Evolutionary conservation across 1,140 invertebrate genomes (phyloP), one percentile per base, ranked within the genome.

Genomic region (Solenopsis invicta): DNA sequence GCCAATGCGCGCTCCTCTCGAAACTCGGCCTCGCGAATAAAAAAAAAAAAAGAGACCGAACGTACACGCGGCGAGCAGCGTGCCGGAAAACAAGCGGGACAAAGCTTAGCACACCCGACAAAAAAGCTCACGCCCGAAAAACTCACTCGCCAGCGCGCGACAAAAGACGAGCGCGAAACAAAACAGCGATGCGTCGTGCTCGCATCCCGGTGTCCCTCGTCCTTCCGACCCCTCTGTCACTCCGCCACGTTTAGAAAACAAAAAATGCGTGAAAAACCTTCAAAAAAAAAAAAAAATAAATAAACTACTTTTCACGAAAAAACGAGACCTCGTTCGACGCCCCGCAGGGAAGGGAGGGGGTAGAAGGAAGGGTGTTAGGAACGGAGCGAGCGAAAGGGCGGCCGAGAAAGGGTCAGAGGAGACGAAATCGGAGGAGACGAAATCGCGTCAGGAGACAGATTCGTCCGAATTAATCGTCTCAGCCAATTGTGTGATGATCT

Each of bases 111-210:
- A 75, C 80, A 45, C 18, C 69, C 45, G 80, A 74, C 69, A 84
- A 84, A 84, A 84, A 84, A 84, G 80, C 80, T 84, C 69, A 84
- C 80, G 67, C 69, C 80, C 80, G 80, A 84, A 84, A 84, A 84
- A 84, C 77, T 86, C 85, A 80, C 85, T 86, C 75, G 41, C 52
- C 29, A 61, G 76, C 21, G 59, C 50, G 81, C 86, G 71, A 87
- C 71, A 87, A 87, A 87, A 78, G 80, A 84, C 71, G 80, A 84
- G 80, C 80, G 67, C 41, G 80, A 75, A 84, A 84, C 41, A 84
- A 84, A 75, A 84, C 80, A 84, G 80, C 69, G 69, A 84, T 84
- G 69, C 69, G 69, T 75, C 67, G 67, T 74, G 80, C 66, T 59
- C 41, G 64, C 77, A 18, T 48, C 67, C 67, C 66, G 72, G 21